Percentiles rank a stretch among this genome's conserved stretches.
Evolutionary conservation across 1,140 invertebrate genomes (phyloP).

Genomic region (Hydropsyche tenuis): DNA sequence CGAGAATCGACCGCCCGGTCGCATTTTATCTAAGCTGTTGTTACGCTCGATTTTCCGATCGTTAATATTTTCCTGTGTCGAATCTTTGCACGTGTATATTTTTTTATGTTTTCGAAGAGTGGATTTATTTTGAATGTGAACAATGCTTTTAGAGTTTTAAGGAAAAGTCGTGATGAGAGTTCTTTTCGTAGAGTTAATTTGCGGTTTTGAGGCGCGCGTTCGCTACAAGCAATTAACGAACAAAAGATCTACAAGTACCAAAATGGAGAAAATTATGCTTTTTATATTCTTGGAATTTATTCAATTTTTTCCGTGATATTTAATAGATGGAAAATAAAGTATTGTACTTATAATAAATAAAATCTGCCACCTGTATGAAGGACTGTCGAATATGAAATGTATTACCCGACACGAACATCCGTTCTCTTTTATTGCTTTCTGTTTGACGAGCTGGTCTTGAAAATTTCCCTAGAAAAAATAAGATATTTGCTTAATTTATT

Average conservation of each 20-base stretch:
- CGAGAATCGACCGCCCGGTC: no score
- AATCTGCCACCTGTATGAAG: no score
- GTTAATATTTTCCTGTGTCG: not conserved
- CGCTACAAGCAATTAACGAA: slow-evolving; percentile 7
- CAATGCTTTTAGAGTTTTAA: not conserved
- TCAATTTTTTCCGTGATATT: no score
- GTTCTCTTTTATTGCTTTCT: not conserved
- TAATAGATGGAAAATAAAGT: no score
- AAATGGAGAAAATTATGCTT: no score
- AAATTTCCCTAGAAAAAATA: not conserved
- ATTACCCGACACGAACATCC: not conserved
- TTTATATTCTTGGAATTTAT: no score
- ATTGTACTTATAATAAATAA: no score
- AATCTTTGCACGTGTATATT: no score
- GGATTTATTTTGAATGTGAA: slow-evolving; percentile 4
- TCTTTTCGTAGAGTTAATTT: slow-evolving; percentile 16
- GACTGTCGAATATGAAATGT: no score
- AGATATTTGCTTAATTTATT: not conserved
- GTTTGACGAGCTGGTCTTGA: not conserved
- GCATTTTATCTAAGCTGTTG: no score
- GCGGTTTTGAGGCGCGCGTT: not conserved
- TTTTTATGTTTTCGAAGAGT: not conserved
- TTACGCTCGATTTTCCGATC: not conserved
- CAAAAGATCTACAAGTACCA: not conserved
- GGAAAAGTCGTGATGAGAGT: slow-evolving; percentile 12